Conservation (phyloP, 2,797 vertebrate species). For the Acanthopagrus latus region DNA sequence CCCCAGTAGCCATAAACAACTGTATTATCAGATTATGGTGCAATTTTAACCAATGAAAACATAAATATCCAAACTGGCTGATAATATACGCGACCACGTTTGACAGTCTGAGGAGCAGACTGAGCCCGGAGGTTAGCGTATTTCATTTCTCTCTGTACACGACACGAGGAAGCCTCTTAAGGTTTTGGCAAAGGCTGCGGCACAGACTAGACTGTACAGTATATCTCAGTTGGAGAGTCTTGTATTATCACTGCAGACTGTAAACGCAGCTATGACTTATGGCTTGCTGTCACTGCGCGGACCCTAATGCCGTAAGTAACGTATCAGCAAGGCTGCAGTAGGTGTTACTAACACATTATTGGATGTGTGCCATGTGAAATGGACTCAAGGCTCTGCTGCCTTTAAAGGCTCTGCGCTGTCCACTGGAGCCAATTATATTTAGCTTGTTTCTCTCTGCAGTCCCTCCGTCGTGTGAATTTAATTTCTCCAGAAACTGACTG, state of each 20-base stretch:
- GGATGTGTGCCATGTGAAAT: slow-evolving; percentile 33
- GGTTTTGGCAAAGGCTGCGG: slow-evolving; percentile 42
- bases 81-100: slow-evolving; percentile 16
- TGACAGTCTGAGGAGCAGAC: slow-evolving; percentile 44
- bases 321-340: slow-evolving; percentile 29
- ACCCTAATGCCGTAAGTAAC: slow-evolving; percentile 51
- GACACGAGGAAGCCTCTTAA: slow-evolving; percentile 36
- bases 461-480: not conserved
- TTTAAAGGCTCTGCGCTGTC: not conserved
- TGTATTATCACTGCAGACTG: slow-evolving; percentile 45
- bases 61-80: slow-evolving; percentile 25
- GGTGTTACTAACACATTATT: slow-evolving; percentile 31
- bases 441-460: slow-evolving; percentile 3
- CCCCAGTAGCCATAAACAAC: slow-evolving; percentile 35
- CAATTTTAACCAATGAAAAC: slow-evolving; percentile 56
- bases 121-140: slow-evolving; percentile 43
- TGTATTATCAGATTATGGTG: slow-evolving; percentile 53
- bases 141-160: slow-evolving; percentile 60
- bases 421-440: slow-evolving; percentile 7
- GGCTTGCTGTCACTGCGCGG: slow-evolving; percentile 43
- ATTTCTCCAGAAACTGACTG: slow-evolving; percentile 1
- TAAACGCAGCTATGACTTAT: slow-evolving; percentile 62
- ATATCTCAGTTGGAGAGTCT: slow-evolving; percentile 38
- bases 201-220: slow-evolving; percentile 2
- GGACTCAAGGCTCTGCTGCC: slow-evolving; percentile 1